Evolutionary conservation across 2,888 invertebrate genomes (phyloP), one percentile per base, ranked within the genome.

Genomic region (Embidobia sp.): DNA sequence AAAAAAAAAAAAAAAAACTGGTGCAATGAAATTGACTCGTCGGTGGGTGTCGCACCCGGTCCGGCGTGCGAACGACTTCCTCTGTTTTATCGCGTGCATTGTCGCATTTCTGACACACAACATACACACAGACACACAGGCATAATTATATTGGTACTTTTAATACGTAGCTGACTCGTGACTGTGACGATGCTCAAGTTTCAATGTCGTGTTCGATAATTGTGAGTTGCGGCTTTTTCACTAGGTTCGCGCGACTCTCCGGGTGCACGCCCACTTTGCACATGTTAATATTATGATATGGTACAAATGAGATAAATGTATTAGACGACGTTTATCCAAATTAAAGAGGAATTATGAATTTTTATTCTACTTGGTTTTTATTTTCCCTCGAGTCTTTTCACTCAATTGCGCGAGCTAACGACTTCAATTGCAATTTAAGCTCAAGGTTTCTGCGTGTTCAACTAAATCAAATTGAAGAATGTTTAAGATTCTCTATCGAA

Each of bases 241-340:
- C 31, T 57, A 33, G 7, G 55, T 72, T 64, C 53, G 48, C 27
- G 64, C 57, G 64, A 72, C 7, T 11, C 19, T 61, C 40, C 59
- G 49, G 26, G 40, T 35, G 55, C 42, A 31, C 18, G 11, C 33
- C 35, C 63, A 53, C 42, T 46, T 63, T 76, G 73, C 76, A 75
- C 76, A 76, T 78, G 78, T 78, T 84, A 81, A 84, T 81, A 84
- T 82, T 73, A 85, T 81, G 82, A 86, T 86, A 87, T 88, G 88
- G 87, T 88, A 88, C 87, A 88, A 88, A 88, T 83, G 83, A 83
- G 85, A 83, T 87, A 84, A 87, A 87, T 88, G 87, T 87, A 88
- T 86, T 87, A 87, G 85, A 81, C 73, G 80, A 87, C 79, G 85
- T 87, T 87, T 86, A 86, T 87, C 84, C 82, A 85, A 87, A 86